Conservation (phyloP, 1,140 invertebrate species). For the Glossosoma conforme region DNA sequence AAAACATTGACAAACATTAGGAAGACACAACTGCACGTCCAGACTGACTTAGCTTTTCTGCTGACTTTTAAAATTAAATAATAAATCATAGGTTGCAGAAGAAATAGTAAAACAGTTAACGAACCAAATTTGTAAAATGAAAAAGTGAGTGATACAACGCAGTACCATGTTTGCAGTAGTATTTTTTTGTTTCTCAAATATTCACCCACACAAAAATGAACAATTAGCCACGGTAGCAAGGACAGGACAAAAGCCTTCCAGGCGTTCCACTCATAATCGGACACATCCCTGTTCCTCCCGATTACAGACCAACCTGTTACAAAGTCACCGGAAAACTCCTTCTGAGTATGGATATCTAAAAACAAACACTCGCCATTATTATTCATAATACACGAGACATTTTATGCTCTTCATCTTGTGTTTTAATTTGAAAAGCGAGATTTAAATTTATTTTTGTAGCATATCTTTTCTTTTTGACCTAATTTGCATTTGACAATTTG, state of each 20-base stretch:
- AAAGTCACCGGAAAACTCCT: slow-evolving; percentile 33
- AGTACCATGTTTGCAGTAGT: slow-evolving; percentile 40
- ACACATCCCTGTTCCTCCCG: slow-evolving; percentile 40
- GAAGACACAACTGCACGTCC: slow-evolving; percentile 39
- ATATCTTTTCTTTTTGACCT: no score
- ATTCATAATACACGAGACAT: no score
- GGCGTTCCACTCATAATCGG: slow-evolving; percentile 47
- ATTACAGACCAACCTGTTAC: slow-evolving; percentile 39
- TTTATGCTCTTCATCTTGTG: no score
- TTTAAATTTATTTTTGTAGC: no score
- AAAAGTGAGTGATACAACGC: slow-evolving; percentile 40
- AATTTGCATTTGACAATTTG: no score
- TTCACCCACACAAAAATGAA: slow-evolving; percentile 42
- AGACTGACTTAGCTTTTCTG: slow-evolving; percentile 36
- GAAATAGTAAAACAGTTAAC: slow-evolving; percentile 37
- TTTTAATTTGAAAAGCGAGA: no score
- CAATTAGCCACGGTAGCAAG: slow-evolving; percentile 37
- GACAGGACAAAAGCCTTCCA: slow-evolving; percentile 43
- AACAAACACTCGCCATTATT: no score
- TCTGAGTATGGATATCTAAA: slow-evolving; percentile 18
- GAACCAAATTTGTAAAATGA: slow-evolving; percentile 37
- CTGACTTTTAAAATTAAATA: slow-evolving; percentile 31
- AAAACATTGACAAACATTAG: slow-evolving; percentile 37
- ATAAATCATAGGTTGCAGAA: slow-evolving; percentile 41
- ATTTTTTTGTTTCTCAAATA: slow-evolving; percentile 32